A percentile compares a stretch with the other conserved stretches of the same genome.
These are phyloP conservation scores for Pseudanteris insignis DNA, from an alignment of 2,888 invertebrate species.

Conservation along the genomic window DNA sequence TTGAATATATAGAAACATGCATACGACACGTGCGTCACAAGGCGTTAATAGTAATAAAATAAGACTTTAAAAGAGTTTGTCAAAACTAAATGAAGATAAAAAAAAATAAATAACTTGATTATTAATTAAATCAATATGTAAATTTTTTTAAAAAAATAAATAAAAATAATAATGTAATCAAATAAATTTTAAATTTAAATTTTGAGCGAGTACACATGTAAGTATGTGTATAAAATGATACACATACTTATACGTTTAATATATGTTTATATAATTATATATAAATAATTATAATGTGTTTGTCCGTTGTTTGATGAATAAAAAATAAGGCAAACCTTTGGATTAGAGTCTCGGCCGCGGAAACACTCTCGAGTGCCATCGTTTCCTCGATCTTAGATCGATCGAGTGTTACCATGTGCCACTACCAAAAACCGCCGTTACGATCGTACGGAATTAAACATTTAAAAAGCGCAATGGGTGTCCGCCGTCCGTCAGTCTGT, in stretches of 20 bases:
- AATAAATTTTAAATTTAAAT: too few species aligned
- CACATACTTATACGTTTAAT: too few species aligned
- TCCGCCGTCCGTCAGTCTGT: background rate
- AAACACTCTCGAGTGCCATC: conserved; percentile 66
- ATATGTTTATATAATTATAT: too few species aligned
- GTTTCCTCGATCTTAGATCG: conserved; percentile 53
- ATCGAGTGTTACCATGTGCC: conserved; percentile 53
- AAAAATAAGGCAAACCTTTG: conserved; percentile 66
- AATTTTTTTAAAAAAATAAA: background rate
- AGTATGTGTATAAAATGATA: too few species aligned
- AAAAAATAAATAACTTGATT: conserved; percentile 1
- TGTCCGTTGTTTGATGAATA: conserved; percentile 48
- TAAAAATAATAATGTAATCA: conserved; percentile 1
- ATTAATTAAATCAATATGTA: background rate
- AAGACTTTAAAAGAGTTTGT: background rate
- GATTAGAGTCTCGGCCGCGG: conserved; percentile 65
- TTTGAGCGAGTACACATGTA: too few species aligned
- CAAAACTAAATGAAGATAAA: conserved; percentile 1
- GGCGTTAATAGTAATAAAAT: conserved; percentile 14
- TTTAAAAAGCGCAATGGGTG: conserved; percentile 48
- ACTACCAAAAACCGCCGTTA: conserved; percentile 53
- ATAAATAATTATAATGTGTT: conserved; percentile 1
- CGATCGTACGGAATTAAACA: conserved; percentile 58
- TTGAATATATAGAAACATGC: conserved; percentile 5
- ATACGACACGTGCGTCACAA: conserved; percentile 20